phyloP scores from a whole-genome alignment of 2,888 invertebrate species.

The Dryocosmus kuriphilus region DNA sequence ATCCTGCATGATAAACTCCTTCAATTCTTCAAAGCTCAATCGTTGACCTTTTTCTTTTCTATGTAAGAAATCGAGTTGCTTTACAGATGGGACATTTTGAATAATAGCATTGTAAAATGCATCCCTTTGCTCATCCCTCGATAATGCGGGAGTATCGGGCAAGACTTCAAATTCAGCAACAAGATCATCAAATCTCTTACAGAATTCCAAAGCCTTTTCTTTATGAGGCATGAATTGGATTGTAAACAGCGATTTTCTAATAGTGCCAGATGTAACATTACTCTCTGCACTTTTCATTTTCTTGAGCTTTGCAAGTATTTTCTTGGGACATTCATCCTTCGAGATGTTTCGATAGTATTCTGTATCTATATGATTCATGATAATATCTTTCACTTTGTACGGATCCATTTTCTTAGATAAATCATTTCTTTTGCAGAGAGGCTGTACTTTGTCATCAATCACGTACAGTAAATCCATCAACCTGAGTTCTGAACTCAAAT shows the following conservation, averaged over 20 bases:
- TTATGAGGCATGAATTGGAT: conserved; percentile 37
- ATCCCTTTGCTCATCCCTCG: not conserved
- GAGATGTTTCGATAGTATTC: conserved; percentile 2
- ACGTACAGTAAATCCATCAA: conserved; percentile 50
- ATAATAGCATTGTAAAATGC: not conserved
- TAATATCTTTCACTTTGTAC: conserved; percentile 46
- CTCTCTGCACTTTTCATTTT: conserved; percentile 40
- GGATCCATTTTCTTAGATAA: conserved; percentile 23
- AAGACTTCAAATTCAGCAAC: not conserved
- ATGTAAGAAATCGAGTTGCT: not conserved
- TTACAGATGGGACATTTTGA: not conserved
- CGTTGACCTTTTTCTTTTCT: not conserved
- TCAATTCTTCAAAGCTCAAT: conserved; percentile 10
- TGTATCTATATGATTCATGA: conserved; percentile 8
- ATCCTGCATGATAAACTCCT: conserved; percentile 5
- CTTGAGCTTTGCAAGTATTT: conserved; percentile 23
- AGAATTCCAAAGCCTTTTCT: conserved; percentile 40
- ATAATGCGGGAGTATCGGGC: not conserved
- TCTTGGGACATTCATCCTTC: conserved; percentile 42
- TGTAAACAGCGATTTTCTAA: conserved; percentile 41
- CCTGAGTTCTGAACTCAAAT: too few species aligned
- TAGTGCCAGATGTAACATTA: conserved; percentile 35
- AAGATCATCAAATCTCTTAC: not conserved
- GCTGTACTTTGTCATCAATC: conserved; percentile 37
- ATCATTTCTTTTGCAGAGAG: conserved; percentile 12